Evolutionary conservation across 2,888 invertebrate genomes (phyloP).

Genomic region (Gastrophysa polygoni): DNA sequence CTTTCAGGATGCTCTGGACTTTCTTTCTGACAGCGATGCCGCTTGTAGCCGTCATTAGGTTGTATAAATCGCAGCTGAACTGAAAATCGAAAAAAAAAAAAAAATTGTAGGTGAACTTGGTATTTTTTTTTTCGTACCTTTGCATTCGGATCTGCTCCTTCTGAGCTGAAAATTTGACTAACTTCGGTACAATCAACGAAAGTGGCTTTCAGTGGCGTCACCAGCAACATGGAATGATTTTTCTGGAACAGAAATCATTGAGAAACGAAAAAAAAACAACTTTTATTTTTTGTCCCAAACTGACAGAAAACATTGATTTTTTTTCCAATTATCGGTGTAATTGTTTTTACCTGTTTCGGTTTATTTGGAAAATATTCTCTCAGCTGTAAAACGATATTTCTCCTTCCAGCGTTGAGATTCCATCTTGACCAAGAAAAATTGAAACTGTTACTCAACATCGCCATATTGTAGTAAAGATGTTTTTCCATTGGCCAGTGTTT

Average conservation of each 20-base stretch:
- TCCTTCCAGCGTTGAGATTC: conserved; percentile 66
- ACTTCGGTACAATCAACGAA: conserved; percentile 79
- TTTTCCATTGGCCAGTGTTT: conserved; percentile 76
- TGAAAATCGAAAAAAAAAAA: conserved; percentile 50
- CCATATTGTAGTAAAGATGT: conserved; percentile 81
- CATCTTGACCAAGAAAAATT: conserved; percentile 79
- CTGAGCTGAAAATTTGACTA: conserved; percentile 69
- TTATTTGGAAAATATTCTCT: conserved; percentile 62
- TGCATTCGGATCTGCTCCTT: conserved; percentile 32
- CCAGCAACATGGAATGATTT: conserved; percentile 59
- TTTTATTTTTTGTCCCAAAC: no score
- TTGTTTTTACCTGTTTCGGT: conserved; percentile 61
- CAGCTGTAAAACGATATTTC: conserved; percentile 71
- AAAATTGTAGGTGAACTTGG: background rate
- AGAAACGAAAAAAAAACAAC: no score
- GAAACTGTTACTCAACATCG: conserved; percentile 71
- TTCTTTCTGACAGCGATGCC: conserved; percentile 65
- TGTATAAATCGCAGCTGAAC: conserved; percentile 71
- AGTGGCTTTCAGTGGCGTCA: conserved; percentile 72
- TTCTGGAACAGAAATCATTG: conserved; percentile 35
- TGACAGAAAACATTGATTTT: no score
- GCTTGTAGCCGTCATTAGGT: conserved; percentile 67
- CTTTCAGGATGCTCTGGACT: conserved; percentile 64
- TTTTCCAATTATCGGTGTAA: no score
- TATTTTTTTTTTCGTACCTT: conserved; percentile 29